Conservation (phyloP, 2,113 vertebrate genomes). For the Pyrgilauda ruficollis region DNA sequence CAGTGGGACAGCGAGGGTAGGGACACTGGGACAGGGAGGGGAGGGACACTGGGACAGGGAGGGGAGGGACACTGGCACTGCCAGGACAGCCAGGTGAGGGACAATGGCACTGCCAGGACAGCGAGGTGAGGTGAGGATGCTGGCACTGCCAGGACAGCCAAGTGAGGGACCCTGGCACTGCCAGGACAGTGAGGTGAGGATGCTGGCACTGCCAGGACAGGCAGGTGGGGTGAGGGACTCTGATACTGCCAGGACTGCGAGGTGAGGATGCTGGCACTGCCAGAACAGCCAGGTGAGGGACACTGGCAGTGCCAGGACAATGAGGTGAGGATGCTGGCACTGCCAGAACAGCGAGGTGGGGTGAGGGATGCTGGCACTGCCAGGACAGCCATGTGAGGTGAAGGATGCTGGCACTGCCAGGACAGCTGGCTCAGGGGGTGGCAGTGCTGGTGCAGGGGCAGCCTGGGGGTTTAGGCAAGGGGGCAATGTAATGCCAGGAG, state of each 20-base stretch:
- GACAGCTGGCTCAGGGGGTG: rapidly evolving
- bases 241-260: slow-evolving; percentile 37
- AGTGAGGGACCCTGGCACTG: no score
- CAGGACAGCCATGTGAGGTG: not conserved
- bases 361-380: not conserved
- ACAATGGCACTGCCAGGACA: slow-evolving; percentile 39
- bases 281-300: not conserved
- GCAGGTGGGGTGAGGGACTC: not conserved
- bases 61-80: not conserved
- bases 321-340: not conserved
- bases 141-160: not conserved
- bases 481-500: not conserved
- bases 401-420: not conserved
- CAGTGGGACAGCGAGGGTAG: no score
- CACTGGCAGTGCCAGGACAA: not conserved
- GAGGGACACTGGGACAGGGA: not conserved
- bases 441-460: not conserved
- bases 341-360: slow-evolving; percentile 76
- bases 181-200: no score
- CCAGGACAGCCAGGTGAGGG: not conserved
- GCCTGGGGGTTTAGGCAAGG: not conserved
- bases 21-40: not conserved
- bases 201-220: not conserved
- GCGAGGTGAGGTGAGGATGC: slow-evolving; percentile 53
- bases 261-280: slow-evolving; percentile 70